Evolutionary conservation across 64 coral and sea anemone genomes (phyloP), one percentile per base, ranked within the genome.

Genomic region (Acropora tenuis): DNA sequence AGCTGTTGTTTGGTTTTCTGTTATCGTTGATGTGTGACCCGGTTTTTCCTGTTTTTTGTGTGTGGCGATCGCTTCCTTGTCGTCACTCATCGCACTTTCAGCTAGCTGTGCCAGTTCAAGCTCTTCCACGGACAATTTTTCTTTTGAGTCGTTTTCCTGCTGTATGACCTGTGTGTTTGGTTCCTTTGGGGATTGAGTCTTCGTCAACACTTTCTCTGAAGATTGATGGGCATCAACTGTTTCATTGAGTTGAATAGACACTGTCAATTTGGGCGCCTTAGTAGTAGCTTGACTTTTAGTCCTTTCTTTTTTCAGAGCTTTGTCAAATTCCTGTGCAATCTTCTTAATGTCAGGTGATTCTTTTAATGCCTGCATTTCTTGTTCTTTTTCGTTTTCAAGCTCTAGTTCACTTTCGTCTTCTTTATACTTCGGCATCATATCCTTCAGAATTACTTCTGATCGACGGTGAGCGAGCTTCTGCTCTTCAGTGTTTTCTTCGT

Each of bases 231-330:
- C 4, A 15, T 41, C 41, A 3, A 49, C n/a, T 80, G 50, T 80
- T 58, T 41, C 47, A 41, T 18, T 5, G 18, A 4, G 18, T 1
- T 44, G 42, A 19, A 6, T 69, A 9, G 60, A 43, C 15, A 59
- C 15, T 1, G 10, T 15, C 41, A 58, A 3, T 6, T 66, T 48
- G 16, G 16, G 4, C 43, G 41, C 3, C 66, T 83, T 83, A 11
- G 1, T 81, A 10, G 6, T 2, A 4, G 59, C 18, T 66, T 66
- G 30, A 9, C 44, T 48, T 0, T 68, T n/a, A 12, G 47, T 85
- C 46, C 82, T 85, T 85, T 85, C 82, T 19, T 15, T n/a, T 72
- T 85, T 9, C 20, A 85, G 82, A 10, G 82, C 82, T 67, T 85
- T 85, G 6, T 85, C 82, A 8, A 85, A 72, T 49, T 68, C 82